phyloP scores from a whole-genome alignment of 2,113 vertebrate species.

The Nycticebus coucang region DNA sequence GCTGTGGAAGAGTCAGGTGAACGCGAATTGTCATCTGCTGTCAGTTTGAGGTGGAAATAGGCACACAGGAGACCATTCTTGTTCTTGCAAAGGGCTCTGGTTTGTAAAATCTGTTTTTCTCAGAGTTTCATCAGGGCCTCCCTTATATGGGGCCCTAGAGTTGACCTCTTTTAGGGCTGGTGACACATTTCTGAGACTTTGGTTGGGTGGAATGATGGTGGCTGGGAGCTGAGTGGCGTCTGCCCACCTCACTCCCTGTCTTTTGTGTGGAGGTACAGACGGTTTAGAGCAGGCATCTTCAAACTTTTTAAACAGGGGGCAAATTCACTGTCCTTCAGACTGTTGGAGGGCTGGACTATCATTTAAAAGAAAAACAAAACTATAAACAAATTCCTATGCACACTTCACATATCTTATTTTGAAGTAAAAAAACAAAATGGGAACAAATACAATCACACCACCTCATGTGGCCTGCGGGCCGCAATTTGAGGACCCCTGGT shows the following conservation, averaged over 20 bases:
- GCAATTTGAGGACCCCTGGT: too few relatives aligned
- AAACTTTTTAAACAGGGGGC: too few relatives aligned
- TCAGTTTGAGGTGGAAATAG: conserved; percentile 36
- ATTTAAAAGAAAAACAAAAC: too few relatives aligned
- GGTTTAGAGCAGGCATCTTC: too few relatives aligned
- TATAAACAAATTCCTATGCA: too few relatives aligned
- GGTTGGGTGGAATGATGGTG: background rate
- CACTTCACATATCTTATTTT: too few relatives aligned
- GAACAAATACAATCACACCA: too few relatives aligned
- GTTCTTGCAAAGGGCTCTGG: conserved; percentile 43
- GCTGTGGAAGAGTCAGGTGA: conserved; percentile 39
- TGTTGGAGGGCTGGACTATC: too few relatives aligned
- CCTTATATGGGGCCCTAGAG: background rate
- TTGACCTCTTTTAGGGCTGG: background rate
- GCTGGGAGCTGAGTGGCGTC: background rate
- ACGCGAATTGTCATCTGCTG: conserved; percentile 46
- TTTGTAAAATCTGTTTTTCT: conserved; percentile 8
- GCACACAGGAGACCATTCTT: conserved; percentile 26
- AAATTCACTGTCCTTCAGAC: too few relatives aligned
- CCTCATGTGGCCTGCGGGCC: too few relatives aligned
- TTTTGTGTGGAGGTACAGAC: background rate
- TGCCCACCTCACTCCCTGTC: too few relatives aligned
- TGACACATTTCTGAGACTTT: background rate
- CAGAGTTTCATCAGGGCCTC: conserved; percentile 5
- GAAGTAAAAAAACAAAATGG: too few relatives aligned